Percentiles rank a stretch among this genome's conserved stretches.
Evolutionary conservation across 2,888 invertebrate species (phyloP).

Genomic region (Podabrus alpinus): DNA sequence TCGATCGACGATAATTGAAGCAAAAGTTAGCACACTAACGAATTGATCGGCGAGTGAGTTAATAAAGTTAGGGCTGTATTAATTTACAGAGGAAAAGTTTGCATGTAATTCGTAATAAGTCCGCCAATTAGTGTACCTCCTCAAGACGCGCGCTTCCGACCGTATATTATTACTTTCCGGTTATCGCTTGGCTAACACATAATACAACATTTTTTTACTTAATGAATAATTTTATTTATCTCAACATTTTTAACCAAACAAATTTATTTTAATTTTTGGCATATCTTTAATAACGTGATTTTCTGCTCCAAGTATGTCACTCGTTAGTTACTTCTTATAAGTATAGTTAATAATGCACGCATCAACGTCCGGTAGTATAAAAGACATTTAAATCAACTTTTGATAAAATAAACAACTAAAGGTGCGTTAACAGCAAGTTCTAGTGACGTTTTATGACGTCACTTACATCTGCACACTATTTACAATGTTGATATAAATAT

Average conservation of each 20-base stretch:
- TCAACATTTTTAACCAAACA: constrained; percentile 4
- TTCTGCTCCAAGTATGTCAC: constrained; percentile 17
- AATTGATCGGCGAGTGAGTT: background rate
- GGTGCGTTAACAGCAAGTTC: constrained; percentile 27
- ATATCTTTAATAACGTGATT: constrained; percentile 16
- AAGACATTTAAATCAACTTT: constrained; percentile 25
- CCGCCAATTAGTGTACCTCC: constrained; percentile 26
- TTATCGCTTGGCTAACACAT: constrained; percentile 24
- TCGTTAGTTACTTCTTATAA: background rate
- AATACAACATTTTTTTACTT: constrained; percentile 19
- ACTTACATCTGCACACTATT: constrained; percentile 36
- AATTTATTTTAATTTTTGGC: constrained; percentile 13
- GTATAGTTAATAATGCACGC: constrained; percentile 6
- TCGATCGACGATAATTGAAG: too few relatives aligned
- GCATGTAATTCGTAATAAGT: constrained; percentile 26
- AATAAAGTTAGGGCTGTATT: constrained; percentile 15
- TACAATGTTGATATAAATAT: constrained; percentile 35
- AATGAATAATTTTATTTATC: constrained; percentile 15
- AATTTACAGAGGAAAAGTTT: constrained; percentile 24
- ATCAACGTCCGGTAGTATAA: constrained; percentile 11
- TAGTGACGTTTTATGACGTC: constrained; percentile 39
- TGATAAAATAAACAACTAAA: constrained; percentile 23
- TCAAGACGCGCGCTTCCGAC: constrained; percentile 26
- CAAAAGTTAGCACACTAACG: background rate
- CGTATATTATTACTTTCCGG: constrained; percentile 31